A percentile compares a stretch with the other conserved stretches of the same genome.
phyloP scores from a whole-genome alignment of 2,113 vertebrate genomes.

The Butorides virescens region DNA sequence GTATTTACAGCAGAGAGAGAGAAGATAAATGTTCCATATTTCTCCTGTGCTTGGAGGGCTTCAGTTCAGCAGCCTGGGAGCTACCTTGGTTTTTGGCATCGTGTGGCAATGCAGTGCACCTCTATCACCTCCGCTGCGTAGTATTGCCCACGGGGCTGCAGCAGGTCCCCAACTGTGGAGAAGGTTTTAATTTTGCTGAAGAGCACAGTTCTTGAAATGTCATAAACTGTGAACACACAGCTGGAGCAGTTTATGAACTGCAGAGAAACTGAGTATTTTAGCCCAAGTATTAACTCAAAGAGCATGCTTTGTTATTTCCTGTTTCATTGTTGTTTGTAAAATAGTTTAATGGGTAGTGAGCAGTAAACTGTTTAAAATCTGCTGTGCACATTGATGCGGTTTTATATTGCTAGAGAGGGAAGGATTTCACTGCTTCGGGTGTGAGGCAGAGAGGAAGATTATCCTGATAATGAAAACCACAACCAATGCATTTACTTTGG shows the following conservation, averaged over 20 bases:
- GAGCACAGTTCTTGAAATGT: constrained; percentile 28
- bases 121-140: not conserved
- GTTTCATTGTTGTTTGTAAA: constrained; percentile 70
- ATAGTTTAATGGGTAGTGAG: constrained; percentile 54
- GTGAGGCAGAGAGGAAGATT: constrained; percentile 30
- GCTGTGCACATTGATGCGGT: not conserved
- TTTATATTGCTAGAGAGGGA: constrained; percentile 18
- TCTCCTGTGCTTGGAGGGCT: not conserved
- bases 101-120: accelerated
- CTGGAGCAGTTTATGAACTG: constrained; percentile 71
- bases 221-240: constrained; percentile 65
- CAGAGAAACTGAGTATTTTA: constrained; percentile 60
- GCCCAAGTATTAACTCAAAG: constrained; percentile 64
- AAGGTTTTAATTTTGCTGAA: constrained; percentile 61
- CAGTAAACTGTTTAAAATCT: constrained; percentile 59
- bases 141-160: not conserved
- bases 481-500: constrained; percentile 49
- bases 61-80: not conserved
- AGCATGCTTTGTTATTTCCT: constrained; percentile 72
- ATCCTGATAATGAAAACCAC: constrained; percentile 61
- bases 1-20: not conserved
- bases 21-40: not conserved
- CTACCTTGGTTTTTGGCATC: not conserved
- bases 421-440: constrained; percentile 19
- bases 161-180: not conserved